Conservation (phyloP, 2,797 vertebrate species). For the Gila robusta region DNA sequence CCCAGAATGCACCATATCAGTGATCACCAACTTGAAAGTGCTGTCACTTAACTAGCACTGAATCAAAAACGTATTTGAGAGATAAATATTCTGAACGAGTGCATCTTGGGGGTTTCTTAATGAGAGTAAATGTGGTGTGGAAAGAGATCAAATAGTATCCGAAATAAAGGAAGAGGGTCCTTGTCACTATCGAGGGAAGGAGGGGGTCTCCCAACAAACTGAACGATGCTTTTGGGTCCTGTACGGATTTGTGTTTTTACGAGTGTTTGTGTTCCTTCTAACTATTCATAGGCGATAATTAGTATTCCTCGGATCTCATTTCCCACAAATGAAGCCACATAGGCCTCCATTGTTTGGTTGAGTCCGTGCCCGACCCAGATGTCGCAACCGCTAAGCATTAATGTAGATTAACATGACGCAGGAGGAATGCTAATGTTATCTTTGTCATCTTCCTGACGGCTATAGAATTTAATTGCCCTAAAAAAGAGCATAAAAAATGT, state of each 20-base stretch:
- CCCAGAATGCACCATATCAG: constrained; percentile 72
- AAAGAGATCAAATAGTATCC: constrained; percentile 85
- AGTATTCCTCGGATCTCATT: constrained; percentile 66
- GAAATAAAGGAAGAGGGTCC: constrained; percentile 80
- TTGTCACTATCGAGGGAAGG: constrained; percentile 72
- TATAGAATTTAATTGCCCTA: constrained; percentile 76
- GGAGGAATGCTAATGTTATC: constrained; percentile 76
- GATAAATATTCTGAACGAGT: constrained; percentile 80
- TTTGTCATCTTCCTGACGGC: constrained; percentile 70
- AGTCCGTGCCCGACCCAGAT: constrained; percentile 68
- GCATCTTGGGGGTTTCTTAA: constrained; percentile 82
- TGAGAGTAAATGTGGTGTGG: constrained; percentile 85
- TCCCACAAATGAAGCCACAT: constrained; percentile 59
- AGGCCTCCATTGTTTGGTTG: constrained; percentile 65
- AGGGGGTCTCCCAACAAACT: not conserved
- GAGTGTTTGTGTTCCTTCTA: constrained; percentile 41
- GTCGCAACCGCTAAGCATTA: constrained; percentile 72
- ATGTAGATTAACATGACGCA: constrained; percentile 70
- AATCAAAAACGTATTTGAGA: constrained; percentile 81
- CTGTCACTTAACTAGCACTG: constrained; percentile 85
- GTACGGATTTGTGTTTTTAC: constrained; percentile 36
- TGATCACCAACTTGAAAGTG: constrained; percentile 88
- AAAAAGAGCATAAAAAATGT: constrained; percentile 71
- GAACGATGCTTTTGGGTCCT: not conserved
- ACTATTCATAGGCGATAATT: constrained; percentile 59